Percentiles rank a stretch among this genome's conserved stretches.
These are phyloP conservation scores for Daboia siamensis DNA, from an alignment of 2,113 vertebrate genomes.

Conservation along the genomic window DNA sequence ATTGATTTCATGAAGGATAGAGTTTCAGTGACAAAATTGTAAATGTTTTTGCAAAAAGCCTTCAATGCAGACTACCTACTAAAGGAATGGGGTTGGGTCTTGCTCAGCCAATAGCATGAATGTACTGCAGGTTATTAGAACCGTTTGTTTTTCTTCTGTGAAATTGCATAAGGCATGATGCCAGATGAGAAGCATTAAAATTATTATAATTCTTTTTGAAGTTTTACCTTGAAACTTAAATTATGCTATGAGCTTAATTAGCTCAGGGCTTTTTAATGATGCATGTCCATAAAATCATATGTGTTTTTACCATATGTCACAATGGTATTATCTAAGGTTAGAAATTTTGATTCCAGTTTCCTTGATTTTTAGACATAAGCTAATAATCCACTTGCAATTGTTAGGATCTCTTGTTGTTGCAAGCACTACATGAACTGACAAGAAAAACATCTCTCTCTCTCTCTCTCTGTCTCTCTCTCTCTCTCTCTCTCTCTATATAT, in stretches of 20 bases:
- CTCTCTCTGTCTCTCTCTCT: too few relatives aligned
- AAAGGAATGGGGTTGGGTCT: conserved; percentile 38
- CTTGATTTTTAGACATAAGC: not conserved
- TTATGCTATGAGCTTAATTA: conserved; percentile 55
- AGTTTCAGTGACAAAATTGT: not conserved
- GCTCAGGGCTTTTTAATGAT: conserved; percentile 38
- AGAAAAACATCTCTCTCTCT: not conserved
- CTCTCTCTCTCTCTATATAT: too few relatives aligned
- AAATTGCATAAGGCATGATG: conserved; percentile 44
- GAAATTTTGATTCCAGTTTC: not conserved
- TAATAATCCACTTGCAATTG: not conserved
- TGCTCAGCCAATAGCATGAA: conserved; percentile 15
- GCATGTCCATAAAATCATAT: conserved; percentile 27
- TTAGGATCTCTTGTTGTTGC: not conserved
- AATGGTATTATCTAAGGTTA: conserved; percentile 34
- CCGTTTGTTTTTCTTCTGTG: conserved; percentile 53
- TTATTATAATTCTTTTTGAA: conserved; percentile 55
- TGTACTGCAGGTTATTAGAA: conserved; percentile 47
- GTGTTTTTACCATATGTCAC: conserved; percentile 35
- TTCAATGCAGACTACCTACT: not conserved
- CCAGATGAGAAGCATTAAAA: conserved; percentile 61
- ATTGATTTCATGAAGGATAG: not conserved
- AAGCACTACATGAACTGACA: not conserved
- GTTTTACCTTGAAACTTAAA: conserved; percentile 56
- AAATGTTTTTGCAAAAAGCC: conserved; percentile 29